Base-by-base conservation (phyloP, 2,888 invertebrate genomes). In the Shargacucullia verbasci region DNA sequence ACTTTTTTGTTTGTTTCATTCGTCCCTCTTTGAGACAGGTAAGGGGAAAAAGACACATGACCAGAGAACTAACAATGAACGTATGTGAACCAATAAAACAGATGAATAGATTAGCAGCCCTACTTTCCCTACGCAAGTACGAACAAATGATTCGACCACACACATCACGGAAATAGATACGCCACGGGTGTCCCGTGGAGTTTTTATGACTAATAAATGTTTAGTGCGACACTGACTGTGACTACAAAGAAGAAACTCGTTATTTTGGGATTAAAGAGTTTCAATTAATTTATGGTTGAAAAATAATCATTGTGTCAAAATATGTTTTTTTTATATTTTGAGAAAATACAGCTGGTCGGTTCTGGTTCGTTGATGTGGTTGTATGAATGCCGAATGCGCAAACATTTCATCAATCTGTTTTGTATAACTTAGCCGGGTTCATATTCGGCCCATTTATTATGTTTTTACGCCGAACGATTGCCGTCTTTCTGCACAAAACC, bases 201-300 rank as follows among this genome's bases (percentile, higher is more conserved):
- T 37, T 65, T 73, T 73, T 60, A 73, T 41, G 76, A 59, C 45
- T 38, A 48, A 73, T 75, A 72, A 72, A 73, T 29, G 56, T 65
- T 54, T 14, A 44, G 45, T 39, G 46, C 48, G 48, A 75, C 65
- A 54, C 56, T 47, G 53, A 20, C 20, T 20, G 4, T 43, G 39
- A 71, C 55, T 72, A 74, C 67, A 74, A 72, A 72, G 67, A 31
- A n/a, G 31, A 25, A 40, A 43, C 29, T 29, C 33, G 37, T 55
- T 74, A 74, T 71, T 71, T 71, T 38, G 11, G 47, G 59, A 74
- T 68, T 57, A 59, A 73, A 63, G 55, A 59, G 41, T 61, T 56
- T 31, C 6, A 35, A 52, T 40, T 70, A 56, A 66, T 73, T 73
- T 70, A 72, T 48, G 43, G 31, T n/a, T 10, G 31, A 37, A 52